Evolutionary conservation across 2,888 invertebrate species (phyloP).

Genomic region (Dione juno): DNA sequence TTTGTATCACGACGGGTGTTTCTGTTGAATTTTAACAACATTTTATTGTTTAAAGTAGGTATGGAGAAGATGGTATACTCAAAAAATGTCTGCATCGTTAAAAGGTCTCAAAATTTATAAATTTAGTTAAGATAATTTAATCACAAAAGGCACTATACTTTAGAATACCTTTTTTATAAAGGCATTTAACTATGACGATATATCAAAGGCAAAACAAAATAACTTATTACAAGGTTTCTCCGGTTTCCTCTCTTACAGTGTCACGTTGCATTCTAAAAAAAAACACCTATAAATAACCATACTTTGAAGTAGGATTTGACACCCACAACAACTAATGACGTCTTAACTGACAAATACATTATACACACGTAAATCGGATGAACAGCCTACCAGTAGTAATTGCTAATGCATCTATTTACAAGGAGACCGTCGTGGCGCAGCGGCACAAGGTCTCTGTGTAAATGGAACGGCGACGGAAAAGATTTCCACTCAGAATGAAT

Average conservation of each 20-base stretch:
- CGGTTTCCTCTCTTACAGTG: neutral
- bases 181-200: too few species aligned
- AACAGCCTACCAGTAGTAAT: neutral
- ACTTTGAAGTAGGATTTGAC: conserved; percentile 14
- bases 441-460: too few species aligned
- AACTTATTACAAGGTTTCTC: neutral
- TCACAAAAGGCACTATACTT: too few species aligned
- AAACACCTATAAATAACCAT: conserved; percentile 10
- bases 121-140: too few species aligned
- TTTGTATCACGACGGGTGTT: conserved; percentile 71
- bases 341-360: neutral
- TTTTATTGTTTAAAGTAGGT: conserved; percentile 34
- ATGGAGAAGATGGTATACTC: conserved; percentile 6
- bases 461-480: too few species aligned
- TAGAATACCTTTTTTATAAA: too few species aligned
- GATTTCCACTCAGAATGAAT: too few species aligned
- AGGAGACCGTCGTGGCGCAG: too few species aligned
- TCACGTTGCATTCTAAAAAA: conserved; percentile 1
- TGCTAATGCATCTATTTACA: too few species aligned
- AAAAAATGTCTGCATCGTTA: too few species aligned
- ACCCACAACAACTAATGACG: conserved; percentile 4
- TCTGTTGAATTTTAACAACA: conserved; percentile 52
- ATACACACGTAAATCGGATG: neutral
- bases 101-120: too few species aligned
- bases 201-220: too few species aligned